Evolutionary conservation across 2,888 invertebrate genomes (phyloP).

Genomic region (Diarsia dahlii): DNA sequence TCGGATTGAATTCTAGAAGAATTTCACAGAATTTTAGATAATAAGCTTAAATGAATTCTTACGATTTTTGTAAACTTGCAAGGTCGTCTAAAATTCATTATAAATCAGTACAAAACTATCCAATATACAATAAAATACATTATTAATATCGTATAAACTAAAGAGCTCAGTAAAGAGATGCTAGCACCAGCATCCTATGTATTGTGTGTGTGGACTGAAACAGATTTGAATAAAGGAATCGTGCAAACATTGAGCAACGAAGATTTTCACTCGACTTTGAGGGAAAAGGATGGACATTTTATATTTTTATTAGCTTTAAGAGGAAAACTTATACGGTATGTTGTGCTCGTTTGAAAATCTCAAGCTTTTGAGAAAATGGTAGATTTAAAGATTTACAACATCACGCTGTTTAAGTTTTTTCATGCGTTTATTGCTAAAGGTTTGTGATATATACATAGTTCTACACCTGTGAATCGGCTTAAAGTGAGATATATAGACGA

Average conservation of each 20-base stretch:
- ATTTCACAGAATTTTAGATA: too few species aligned
- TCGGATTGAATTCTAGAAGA: too few species aligned
- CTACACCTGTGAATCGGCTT: background rate
- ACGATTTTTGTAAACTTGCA: background rate
- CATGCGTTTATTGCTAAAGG: background rate
- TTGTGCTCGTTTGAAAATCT: conserved; percentile 8
- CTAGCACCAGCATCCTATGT: conserved; percentile 28
- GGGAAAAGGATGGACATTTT: conserved; percentile 21
- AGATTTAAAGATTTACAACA: background rate
- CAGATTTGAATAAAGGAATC: conserved; percentile 58
- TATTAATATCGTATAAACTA: conserved; percentile 7
- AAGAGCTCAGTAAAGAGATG: conserved; percentile 17
- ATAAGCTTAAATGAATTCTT: too few species aligned
- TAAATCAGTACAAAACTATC: background rate
- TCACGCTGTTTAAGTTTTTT: background rate
- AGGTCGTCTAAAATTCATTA: background rate
- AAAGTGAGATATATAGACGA: background rate
- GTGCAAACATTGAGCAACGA: conserved; percentile 47
- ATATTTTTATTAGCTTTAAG: conserved; percentile 44
- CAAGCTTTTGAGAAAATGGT: background rate
- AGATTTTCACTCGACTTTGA: conserved; percentile 48
- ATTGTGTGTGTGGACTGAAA: conserved; percentile 33
- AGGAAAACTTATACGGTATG: conserved; percentile 6
- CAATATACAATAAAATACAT: conserved; percentile 1
- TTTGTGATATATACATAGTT: background rate